These are phyloP conservation scores for Apogon talboti DNA, from an alignment of 2,797 vertebrate species.

Conservation along the genomic window DNA sequence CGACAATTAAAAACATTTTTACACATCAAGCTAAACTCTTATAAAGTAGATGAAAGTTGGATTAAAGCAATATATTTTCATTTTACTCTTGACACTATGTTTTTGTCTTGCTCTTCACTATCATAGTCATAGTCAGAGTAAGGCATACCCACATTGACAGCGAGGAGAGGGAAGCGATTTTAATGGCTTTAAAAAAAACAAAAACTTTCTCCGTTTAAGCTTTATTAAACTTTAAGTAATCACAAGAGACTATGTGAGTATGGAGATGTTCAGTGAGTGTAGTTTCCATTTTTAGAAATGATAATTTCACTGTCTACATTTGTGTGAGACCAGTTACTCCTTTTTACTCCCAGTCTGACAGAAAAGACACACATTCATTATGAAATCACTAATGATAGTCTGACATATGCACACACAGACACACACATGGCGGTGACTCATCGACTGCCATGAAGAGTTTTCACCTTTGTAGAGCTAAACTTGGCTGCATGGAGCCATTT, in stretches of 20 bases:
- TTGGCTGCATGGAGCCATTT: conserved; percentile 75
- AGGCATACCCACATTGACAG: conserved; percentile 21
- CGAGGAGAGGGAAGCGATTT: conserved; percentile 27
- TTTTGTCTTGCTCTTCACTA: conserved; percentile 8
- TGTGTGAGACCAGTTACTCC: conserved; percentile 2
- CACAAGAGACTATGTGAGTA: conserved; percentile 9
- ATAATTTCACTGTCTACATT: conserved; percentile 14
- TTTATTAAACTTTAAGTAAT: conserved; percentile 27
- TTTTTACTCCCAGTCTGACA: conserved; percentile 30
- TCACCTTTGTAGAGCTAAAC: conserved; percentile 78
- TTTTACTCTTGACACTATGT: conserved; percentile 1
- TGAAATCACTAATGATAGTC: conserved; percentile 56
- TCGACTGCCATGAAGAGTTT: conserved; percentile 48
- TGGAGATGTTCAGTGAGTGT: not conserved
- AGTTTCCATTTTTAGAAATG: conserved; percentile 14
- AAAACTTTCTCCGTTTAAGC: conserved; percentile 17
- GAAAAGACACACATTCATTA: conserved; percentile 28
- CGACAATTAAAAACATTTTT: conserved; percentile 19
- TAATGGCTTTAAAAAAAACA: conserved; percentile 35
- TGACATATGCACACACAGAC: conserved; percentile 34
- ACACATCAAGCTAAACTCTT: conserved; percentile 22
- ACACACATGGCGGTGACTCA: conserved; percentile 69
- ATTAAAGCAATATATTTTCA: conserved; percentile 11
- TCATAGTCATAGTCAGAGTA: conserved; percentile 56
- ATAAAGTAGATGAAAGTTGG: conserved; percentile 13